A percentile compares a stretch with the other conserved stretches of the same genome.
Evolutionary conservation across 2,113 vertebrate species (phyloP).

Genomic region (Bettongia penicillata): DNA sequence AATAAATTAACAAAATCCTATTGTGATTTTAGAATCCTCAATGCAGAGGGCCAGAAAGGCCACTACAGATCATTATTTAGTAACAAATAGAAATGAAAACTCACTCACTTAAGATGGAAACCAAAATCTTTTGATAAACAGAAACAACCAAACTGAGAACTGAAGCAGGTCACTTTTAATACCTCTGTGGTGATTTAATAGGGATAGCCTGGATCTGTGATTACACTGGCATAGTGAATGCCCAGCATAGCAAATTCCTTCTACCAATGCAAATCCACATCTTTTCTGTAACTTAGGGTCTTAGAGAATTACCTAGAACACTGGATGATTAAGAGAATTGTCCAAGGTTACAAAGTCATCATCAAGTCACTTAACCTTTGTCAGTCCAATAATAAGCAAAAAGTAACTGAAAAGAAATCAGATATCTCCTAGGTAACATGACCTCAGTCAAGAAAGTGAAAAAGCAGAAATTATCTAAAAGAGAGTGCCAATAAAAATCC

Average conservation of each 20-base stretch:
- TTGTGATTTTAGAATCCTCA: constrained; percentile 44
- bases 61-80: not conserved
- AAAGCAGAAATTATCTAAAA: constrained; percentile 3
- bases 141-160: not conserved
- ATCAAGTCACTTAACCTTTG: not conserved
- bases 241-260: not conserved
- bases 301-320: not conserved
- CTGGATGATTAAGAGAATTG: not conserved
- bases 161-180: not conserved
- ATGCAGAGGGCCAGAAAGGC: not conserved
- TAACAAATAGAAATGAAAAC: not conserved
- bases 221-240: not conserved
- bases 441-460: not conserved
- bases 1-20: constrained; percentile 59
- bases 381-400: not conserved
- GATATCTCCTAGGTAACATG: not conserved
- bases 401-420: constrained; percentile 27
- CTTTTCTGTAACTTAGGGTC: not conserved
- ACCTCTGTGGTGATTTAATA: not conserved
- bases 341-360: not conserved
- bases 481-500: not conserved
- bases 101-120: not conserved
- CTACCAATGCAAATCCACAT: not conserved
- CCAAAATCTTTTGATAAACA: not conserved
- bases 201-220: not conserved